Conservation (phyloP, 2,113 vertebrate species). For the Clarias magur region DNA sequence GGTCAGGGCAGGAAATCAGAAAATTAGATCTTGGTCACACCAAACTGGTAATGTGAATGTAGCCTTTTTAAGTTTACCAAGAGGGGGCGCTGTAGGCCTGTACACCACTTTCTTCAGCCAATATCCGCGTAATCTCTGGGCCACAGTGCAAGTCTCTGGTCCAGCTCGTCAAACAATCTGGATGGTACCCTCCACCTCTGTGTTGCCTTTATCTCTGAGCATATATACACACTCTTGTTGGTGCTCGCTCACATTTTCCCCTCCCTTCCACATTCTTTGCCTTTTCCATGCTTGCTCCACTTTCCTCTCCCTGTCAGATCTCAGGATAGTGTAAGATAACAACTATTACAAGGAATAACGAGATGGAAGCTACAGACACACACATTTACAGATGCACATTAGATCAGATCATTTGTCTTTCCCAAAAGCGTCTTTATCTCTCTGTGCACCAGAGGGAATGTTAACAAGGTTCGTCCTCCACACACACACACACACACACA, state of each 20-base stretch:
- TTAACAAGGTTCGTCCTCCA: slow-evolving; percentile 25
- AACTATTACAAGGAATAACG: neutral
- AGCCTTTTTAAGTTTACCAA: slow-evolving; percentile 2
- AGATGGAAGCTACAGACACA: neutral
- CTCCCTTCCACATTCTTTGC: slow-evolving; percentile 18
- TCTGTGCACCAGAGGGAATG: slow-evolving; percentile 12
- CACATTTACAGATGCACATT: neutral
- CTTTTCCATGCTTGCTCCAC: neutral
- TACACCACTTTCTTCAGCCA: neutral
- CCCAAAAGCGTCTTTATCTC: slow-evolving; percentile 35
- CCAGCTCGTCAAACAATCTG: slow-evolving; percentile 37
- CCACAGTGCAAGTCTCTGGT: slow-evolving; percentile 44
- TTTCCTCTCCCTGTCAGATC: slow-evolving; percentile 21
- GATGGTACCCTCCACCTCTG: slow-evolving; percentile 38
- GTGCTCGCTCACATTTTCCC: neutral
- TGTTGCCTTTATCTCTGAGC: slow-evolving; percentile 31
- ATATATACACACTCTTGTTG: neutral
- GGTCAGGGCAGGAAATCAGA: neutral
- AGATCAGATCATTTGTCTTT: slow-evolving; percentile 17
- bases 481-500: slow-evolving; percentile 11
- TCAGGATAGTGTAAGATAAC: neutral
- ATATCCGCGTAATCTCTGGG: slow-evolving; percentile 45
- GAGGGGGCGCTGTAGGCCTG: slow-evolving; percentile 38
- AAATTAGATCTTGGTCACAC: neutral
- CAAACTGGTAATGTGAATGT: too few relatives aligned